Conservation (phyloP, 2,797 vertebrate species). For the Sphenopsis melanotis region DNA sequence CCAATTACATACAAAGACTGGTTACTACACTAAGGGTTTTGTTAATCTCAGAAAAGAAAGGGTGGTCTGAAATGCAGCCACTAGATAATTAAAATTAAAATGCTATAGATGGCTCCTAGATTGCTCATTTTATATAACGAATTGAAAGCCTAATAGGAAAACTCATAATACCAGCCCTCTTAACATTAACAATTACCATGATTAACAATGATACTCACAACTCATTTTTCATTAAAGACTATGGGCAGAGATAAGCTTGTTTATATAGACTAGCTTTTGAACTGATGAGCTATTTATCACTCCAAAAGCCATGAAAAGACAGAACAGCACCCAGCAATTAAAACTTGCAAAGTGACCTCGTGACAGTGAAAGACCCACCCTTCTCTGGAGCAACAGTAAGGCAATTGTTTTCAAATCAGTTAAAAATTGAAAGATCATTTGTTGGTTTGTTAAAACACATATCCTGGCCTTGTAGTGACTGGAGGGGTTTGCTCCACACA, state of each 20-base stretch:
- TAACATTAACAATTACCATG: slow-evolving; percentile 93
- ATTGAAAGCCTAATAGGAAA: slow-evolving; percentile 88
- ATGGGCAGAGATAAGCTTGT: slow-evolving; percentile 88
- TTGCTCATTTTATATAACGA: slow-evolving; percentile 71
- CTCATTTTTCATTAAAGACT: slow-evolving; percentile 91
- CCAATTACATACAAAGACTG: not conserved
- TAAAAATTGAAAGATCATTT: slow-evolving; percentile 65
- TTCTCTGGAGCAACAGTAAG: slow-evolving; percentile 46
- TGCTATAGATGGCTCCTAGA: slow-evolving; percentile 64
- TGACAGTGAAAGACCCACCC: slow-evolving; percentile 75
- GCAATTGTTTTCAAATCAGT: slow-evolving; percentile 63
- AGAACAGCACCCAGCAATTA: slow-evolving; percentile 81
- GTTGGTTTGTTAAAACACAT: slow-evolving; percentile 59
- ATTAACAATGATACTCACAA: slow-evolving; percentile 91
- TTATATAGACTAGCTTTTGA: slow-evolving; percentile 90
- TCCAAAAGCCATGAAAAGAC: slow-evolving; percentile 73
- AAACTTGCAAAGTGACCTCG: slow-evolving; percentile 83
- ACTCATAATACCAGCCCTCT: slow-evolving; percentile 82
- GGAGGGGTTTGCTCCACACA: not conserved
- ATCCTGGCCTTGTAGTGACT: slow-evolving; percentile 16
- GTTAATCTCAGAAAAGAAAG: slow-evolving; percentile 36
- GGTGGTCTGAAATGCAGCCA: slow-evolving; percentile 30
- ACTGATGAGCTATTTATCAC: slow-evolving; percentile 88
- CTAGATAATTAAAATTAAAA: slow-evolving; percentile 71
- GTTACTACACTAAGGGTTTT: slow-evolving; percentile 18